Evolutionary conservation across 2,113 vertebrate species (phyloP), one percentile per base, ranked within the genome.

Genomic region (Hylia prasina): DNA sequence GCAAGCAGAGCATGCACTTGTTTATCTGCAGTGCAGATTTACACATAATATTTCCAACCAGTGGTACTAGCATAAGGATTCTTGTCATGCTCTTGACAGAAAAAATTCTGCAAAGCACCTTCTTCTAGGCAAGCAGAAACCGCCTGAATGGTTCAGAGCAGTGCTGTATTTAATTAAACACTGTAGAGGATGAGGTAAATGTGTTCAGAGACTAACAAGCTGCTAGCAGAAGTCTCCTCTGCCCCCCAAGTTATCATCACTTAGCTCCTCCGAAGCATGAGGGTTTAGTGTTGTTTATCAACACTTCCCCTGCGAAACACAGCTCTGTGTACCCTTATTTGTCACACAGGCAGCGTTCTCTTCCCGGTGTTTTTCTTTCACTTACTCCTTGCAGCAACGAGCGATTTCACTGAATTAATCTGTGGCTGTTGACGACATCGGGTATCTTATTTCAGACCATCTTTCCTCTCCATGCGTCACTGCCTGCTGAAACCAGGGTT

Each of bases 331-430:
- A 63, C 54, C 71, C 82, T 80, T 77, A 72, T 63, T 90, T 51
- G 68, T 86, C 70, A 88, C 57, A 79, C 50, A 77, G 75, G 65
- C 48, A 87, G 14, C 73, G 24, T 86, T 88, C 87, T 82, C 37
- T 77, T 93, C 91, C 58, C 65, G 27, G 64, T 88, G 91, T 91
- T 90, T 82, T 93, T 89, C 92, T 83, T 92, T 75, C 79, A 20
- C 68, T 92, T 89, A 68, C 72, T 90, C 73, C 56, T 86, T 71
- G 44, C 71, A 70, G 63, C 84, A 89, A 68, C 1, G 4, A 93
- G 64, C 7, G 44, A 64, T 86, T 93, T 60, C 93, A 75, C 66
- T 73, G 82, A 81, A 80, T 81, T 92, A 82, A 90, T 88, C 90
- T 86, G 61, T 81, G 82, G 64, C 64, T 89, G 68, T 75, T 95